Conservation (phyloP, 2,113 vertebrate genomes). For the Meriones unguiculatus region DNA sequence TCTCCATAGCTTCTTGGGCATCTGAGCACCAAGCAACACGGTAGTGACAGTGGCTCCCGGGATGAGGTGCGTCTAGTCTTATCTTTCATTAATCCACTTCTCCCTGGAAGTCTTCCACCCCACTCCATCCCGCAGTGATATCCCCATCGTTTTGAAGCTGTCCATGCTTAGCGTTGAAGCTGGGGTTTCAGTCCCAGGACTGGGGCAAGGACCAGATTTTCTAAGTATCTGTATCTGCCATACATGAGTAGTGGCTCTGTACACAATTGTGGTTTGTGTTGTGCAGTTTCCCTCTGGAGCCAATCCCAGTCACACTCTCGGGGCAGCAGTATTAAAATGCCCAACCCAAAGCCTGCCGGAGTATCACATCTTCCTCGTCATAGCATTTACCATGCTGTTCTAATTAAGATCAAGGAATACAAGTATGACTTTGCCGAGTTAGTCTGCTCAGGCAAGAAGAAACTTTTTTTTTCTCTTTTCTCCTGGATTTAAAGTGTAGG, state of each 20-base stretch:
- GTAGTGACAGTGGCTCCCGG: neutral
- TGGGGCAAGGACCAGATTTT: neutral
- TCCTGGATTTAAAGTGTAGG: constrained; percentile 33
- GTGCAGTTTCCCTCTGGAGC: neutral
- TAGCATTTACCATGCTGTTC: neutral
- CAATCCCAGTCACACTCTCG: neutral
- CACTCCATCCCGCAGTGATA: neutral
- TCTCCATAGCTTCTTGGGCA: neutral
- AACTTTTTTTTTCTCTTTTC: constrained; percentile 13
- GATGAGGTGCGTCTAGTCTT: neutral
- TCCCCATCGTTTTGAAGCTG: neutral
- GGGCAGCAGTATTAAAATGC: neutral
- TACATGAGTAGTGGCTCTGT: neutral
- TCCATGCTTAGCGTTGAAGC: neutral
- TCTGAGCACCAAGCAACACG: neutral
- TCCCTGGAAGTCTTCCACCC: constrained; percentile 6
- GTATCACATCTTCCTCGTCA: neutral
- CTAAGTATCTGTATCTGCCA: neutral
- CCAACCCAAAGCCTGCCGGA: neutral
- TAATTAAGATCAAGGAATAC: neutral
- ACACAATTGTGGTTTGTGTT: neutral
- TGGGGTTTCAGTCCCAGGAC: neutral
- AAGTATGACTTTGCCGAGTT: neutral
- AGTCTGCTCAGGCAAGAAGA: neutral
- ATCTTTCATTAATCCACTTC: neutral